These are phyloP conservation scores for Matsumyia berberina DNA, from an alignment of 2,888 invertebrate species.

Conservation along the genomic window DNA sequence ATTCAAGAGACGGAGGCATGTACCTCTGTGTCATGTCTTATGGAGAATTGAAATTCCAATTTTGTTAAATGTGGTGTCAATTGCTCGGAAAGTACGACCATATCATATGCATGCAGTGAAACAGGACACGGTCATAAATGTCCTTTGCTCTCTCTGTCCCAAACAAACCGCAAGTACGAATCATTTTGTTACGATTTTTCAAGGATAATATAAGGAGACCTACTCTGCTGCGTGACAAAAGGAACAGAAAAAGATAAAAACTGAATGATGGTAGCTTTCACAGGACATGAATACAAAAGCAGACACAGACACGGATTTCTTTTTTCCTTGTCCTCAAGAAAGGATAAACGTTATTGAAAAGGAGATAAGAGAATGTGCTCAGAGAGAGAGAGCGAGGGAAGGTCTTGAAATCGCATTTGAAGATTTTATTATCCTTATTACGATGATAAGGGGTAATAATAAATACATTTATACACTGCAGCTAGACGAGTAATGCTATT, in stretches of 20 bases:
- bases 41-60: slow-evolving; percentile 32
- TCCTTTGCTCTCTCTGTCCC: neutral
- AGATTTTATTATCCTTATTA: slow-evolving; percentile 59
- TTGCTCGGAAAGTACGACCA: neutral
- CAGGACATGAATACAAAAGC: neutral
- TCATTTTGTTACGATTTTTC: slow-evolving; percentile 36
- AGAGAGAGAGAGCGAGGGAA: neutral
- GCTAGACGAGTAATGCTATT: slow-evolving; percentile 39
- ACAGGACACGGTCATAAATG: slow-evolving; percentile 34
- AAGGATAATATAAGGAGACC: slow-evolving; percentile 9
- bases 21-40: neutral
- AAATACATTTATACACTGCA: slow-evolving; percentile 49
- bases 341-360: slow-evolving; percentile 4
- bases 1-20: neutral
- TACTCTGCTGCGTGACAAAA: slow-evolving; percentile 6
- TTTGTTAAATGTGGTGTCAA: slow-evolving; percentile 35
- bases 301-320: neutral
- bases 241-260: neutral
- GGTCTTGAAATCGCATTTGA: slow-evolving; percentile 35
- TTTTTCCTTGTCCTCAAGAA: neutral
- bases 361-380: slow-evolving; percentile 6
- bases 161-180: slow-evolving; percentile 9
- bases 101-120: neutral
- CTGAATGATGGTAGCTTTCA: neutral
- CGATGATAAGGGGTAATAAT: slow-evolving; percentile 46